phyloP scores from a whole-genome alignment of 2,888 invertebrate species.

The Notodonta dromedarius region DNA sequence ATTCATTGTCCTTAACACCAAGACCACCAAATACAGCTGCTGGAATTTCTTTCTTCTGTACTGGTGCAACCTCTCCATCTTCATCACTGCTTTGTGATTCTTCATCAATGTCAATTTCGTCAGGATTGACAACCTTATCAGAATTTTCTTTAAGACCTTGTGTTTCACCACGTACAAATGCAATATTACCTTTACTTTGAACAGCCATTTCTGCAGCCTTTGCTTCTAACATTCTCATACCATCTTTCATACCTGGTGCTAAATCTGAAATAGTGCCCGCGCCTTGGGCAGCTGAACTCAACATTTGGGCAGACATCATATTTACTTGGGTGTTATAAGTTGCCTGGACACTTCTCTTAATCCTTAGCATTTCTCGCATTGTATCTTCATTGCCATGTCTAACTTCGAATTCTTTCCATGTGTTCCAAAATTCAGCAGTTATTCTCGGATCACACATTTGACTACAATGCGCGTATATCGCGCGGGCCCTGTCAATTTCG shows the following conservation, averaged over 20 bases:
- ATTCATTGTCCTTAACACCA: constrained; percentile 54
- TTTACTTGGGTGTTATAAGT: constrained; percentile 99
- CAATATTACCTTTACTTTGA: constrained; percentile 86
- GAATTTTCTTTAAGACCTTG: constrained; percentile 88
- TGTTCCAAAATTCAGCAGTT: constrained; percentile 97
- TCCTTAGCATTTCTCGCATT: constrained; percentile 98
- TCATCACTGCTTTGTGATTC: constrained; percentile 87
- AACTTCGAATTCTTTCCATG: constrained; percentile 99
- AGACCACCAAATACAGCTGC: constrained; percentile 96
- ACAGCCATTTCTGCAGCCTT: constrained; percentile 90
- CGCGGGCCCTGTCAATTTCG: constrained; percentile 98
- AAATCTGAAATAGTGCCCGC: constrained; percentile 89
- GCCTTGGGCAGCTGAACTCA: constrained; percentile 89
- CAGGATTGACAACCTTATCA: constrained; percentile 91
- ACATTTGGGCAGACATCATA: constrained; percentile 99
- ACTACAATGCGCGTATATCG: constrained; percentile 98
- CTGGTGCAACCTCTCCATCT: constrained; percentile 86
- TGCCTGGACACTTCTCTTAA: constrained; percentile 98
- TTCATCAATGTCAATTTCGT: constrained; percentile 94
- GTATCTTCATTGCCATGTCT: constrained; percentile 99
- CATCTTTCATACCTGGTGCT: constrained; percentile 91
- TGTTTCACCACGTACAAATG: constrained; percentile 95
- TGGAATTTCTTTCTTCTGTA: constrained; percentile 94
- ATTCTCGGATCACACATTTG: constrained; percentile 99
- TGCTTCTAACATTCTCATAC: constrained; percentile 94